Evolutionary conservation across 2,797 vertebrate species (phyloP), one percentile per base, ranked within the genome.

Genomic region (Diplodus sargus): DNA sequence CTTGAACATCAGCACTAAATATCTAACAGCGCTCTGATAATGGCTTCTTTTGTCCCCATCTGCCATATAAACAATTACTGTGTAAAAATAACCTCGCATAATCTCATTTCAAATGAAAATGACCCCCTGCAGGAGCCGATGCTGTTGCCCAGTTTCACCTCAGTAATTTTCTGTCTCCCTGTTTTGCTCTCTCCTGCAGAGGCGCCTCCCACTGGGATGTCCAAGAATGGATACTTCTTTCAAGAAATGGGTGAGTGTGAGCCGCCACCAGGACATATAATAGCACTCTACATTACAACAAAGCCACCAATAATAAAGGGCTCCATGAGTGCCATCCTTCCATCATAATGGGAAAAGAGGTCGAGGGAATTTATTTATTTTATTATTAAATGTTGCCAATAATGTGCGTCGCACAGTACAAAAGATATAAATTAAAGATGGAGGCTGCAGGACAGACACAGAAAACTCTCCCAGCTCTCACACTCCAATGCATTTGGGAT

Each of bases 181-280:
- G 16, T 82, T 76, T 76, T 72, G 22, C 70, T 89, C 71, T 82
- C 66, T 59, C 76, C 75, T 88, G 65, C 92, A 99, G 98, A 97
- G 89, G 95, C 90, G 80, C 95, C 96, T 83, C 95, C 96, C 76
- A 94, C 96, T 93, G 94, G 94, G 56, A 98, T 97, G 97, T 97
- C 98, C 87, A 97, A 97, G 93, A 97, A 98, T 94, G 97, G 97
- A 90, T 97, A 96, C 94, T 95, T 96, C 92, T 97, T 97, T 93
- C 97, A 98, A 95, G 97, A 98, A 94, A 97, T 96, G 91, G 97
- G 97, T 96, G 95, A 97, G 97, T 96, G 49, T 79, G 70, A 86
- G 73, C 56, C 70, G 20, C 70, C 72, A 3, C 20, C 15, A 42
- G 25, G 53, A 81, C 28, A 18, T 0, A 62, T 34, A 8, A 59